Percentiles rank a stretch among this genome's conserved stretches.
phyloP scores from a whole-genome alignment of 1,140 invertebrate genomes.

The Drosophila tristis region DNA sequence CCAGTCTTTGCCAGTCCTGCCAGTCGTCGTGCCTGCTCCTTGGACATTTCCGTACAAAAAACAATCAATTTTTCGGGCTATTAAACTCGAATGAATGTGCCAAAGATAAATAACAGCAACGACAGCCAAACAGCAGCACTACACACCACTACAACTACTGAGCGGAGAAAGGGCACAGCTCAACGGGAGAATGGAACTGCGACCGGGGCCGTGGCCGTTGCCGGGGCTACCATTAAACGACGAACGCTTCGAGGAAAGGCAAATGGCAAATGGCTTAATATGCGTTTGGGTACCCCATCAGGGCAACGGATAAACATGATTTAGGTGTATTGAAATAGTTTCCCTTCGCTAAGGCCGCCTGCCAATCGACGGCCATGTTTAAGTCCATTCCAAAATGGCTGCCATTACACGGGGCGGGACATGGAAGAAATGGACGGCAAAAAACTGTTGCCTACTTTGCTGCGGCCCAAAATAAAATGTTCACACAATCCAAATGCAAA shows the following conservation, averaged over 20 bases:
- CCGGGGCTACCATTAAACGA: constrained; percentile 37
- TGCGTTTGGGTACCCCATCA: constrained; percentile 66
- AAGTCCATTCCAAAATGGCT: constrained; percentile 42
- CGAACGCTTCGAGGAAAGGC: constrained; percentile 14
- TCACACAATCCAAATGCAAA: constrained; percentile 37
- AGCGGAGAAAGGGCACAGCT: constrained; percentile 16
- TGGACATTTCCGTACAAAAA: constrained; percentile 79
- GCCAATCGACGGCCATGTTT: constrained; percentile 4
- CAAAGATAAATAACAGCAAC: constrained; percentile 83
- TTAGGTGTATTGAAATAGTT: constrained; percentile 81
- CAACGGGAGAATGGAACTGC: not conserved
- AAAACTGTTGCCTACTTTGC: constrained; percentile 67
- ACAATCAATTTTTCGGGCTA: constrained; percentile 84
- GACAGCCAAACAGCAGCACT: constrained; percentile 67
- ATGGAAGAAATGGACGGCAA: constrained; percentile 26
- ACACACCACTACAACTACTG: constrained; percentile 57
- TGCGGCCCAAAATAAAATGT: constrained; percentile 45
- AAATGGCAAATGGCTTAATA: constrained; percentile 77
- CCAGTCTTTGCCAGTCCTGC: constrained; percentile 21
- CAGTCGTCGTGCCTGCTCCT: constrained; percentile 19
- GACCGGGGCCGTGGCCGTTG: not conserved
- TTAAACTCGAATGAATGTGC: constrained; percentile 84
- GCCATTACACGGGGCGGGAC: constrained; percentile 32
- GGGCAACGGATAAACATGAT: constrained; percentile 76
- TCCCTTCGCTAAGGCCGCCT: constrained; percentile 32